Evolutionary conservation across 2,888 invertebrate species (phyloP).

Genomic region (Callyntrura guangdongensis): DNA sequence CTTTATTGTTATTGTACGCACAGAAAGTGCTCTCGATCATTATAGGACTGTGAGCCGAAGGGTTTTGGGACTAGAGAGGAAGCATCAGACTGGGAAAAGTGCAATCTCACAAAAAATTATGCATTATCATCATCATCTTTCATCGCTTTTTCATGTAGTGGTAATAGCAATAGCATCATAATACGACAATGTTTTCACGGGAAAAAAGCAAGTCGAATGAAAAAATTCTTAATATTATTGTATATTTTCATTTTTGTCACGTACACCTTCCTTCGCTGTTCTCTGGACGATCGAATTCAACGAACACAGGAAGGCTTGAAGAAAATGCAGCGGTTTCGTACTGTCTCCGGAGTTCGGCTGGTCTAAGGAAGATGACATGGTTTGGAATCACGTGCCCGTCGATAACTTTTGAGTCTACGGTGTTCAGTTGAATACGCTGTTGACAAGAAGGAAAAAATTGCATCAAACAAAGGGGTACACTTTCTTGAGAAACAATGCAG

Average conservation of each 20-base stretch:
- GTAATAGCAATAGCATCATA: constrained; percentile 47
- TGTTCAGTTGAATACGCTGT: constrained; percentile 89
- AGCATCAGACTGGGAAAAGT: constrained; percentile 71
- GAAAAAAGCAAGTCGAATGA: constrained; percentile 5
- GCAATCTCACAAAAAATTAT: constrained; percentile 77
- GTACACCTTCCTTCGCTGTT: constrained; percentile 82
- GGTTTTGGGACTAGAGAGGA: not conserved
- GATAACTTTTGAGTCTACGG: constrained; percentile 94
- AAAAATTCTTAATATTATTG: constrained; percentile 25
- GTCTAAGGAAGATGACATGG: constrained; percentile 93
- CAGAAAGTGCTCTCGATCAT: constrained; percentile 16
- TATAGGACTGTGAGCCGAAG: not conserved
- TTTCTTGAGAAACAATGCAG: not conserved
- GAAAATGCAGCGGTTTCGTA: constrained; percentile 89
- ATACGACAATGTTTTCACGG: not conserved
- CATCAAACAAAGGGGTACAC: constrained; percentile 15
- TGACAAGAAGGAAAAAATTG: constrained; percentile 38
- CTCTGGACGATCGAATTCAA: constrained; percentile 81
- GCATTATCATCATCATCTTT: constrained; percentile 74
- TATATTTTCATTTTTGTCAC: constrained; percentile 76
- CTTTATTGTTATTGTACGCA: constrained; percentile 16
- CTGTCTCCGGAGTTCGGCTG: constrained; percentile 91
- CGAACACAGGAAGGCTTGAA: constrained; percentile 83
- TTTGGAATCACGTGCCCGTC: constrained; percentile 96
- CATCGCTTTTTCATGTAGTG: constrained; percentile 61